phyloP scores from a whole-genome alignment of 2,113 vertebrate genomes.

The Hippocampus abdominalis region DNA sequence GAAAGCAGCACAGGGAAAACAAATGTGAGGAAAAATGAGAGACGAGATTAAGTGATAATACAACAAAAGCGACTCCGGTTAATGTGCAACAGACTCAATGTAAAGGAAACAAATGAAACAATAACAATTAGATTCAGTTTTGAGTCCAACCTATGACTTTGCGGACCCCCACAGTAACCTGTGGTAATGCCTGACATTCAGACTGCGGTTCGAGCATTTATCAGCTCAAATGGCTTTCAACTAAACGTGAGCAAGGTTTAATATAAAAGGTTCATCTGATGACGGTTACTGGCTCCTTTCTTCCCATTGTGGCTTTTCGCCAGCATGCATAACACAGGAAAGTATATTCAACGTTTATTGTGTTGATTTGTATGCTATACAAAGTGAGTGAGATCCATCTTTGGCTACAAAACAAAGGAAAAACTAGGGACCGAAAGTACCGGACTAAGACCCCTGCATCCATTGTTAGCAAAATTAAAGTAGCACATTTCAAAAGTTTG shows the following conservation, averaged over 20 bases:
- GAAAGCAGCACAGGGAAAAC: constrained; percentile 10
- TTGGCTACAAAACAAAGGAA: not conserved
- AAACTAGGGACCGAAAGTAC: not conserved
- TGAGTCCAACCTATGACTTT: constrained; percentile 19
- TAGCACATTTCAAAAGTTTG: not conserved
- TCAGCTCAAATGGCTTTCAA: constrained; percentile 15
- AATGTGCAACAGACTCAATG: constrained; percentile 13
- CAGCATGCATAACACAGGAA: not conserved
- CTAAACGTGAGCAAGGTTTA: constrained; percentile 24
- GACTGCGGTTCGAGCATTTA: not conserved
- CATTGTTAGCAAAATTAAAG: too few relatives aligned
- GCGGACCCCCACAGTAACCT: not conserved
- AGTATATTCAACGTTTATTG: too few relatives aligned
- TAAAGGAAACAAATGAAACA: constrained; percentile 14
- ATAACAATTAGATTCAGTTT: constrained; percentile 5
- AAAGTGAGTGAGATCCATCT: not conserved
- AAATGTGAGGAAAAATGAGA: constrained; percentile 20
- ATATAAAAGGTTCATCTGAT: constrained; percentile 43
- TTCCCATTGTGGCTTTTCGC: not conserved
- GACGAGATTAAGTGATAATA: constrained; percentile 1
- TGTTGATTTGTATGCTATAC: not conserved
- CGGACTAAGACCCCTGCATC: not conserved
- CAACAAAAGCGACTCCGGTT: constrained; percentile 4
- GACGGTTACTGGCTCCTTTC: constrained; percentile 5
- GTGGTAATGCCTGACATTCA: constrained; percentile 19